Conservation (phyloP, 2,888 invertebrate species). For the Drosophila greeni region DNA sequence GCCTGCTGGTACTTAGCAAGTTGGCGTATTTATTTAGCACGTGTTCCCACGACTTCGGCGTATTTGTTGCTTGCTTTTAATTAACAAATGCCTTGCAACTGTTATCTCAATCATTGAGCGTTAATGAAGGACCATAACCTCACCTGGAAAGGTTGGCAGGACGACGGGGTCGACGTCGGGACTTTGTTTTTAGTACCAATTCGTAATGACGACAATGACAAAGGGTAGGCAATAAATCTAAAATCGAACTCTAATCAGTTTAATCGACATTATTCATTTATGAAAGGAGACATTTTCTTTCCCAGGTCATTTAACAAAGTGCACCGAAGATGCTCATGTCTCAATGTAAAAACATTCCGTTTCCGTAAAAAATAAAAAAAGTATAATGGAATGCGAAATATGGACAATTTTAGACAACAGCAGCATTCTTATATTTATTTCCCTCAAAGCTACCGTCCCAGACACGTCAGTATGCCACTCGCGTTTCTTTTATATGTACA, state of each 20-base stretch:
- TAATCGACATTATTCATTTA: not conserved
- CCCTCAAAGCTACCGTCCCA: no score
- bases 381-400: no score
- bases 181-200: conserved; percentile 5
- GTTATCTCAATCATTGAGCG: conserved; percentile 57
- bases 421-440: no score
- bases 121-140: conserved; percentile 19
- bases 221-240: not conserved
- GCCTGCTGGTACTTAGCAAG: conserved; percentile 57
- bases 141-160: not conserved
- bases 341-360: no score
- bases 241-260: not conserved
- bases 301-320: not conserved
- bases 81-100: conserved; percentile 65
- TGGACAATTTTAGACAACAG: no score
- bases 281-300: not conserved
- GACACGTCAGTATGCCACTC: no score
- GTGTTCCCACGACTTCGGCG: conserved; percentile 48
- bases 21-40: conserved; percentile 67
- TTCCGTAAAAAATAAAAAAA: no score
- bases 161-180: not conserved
- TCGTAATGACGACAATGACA: conserved; percentile 1
- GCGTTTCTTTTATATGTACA: no score
- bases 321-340: no score
- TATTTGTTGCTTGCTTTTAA: conserved; percentile 67